Percentiles rank a stretch among this genome's conserved stretches.
These are phyloP conservation scores for Periophthalmus modestus DNA, from an alignment of 2,113 vertebrate species.

Conservation along the genomic window DNA sequence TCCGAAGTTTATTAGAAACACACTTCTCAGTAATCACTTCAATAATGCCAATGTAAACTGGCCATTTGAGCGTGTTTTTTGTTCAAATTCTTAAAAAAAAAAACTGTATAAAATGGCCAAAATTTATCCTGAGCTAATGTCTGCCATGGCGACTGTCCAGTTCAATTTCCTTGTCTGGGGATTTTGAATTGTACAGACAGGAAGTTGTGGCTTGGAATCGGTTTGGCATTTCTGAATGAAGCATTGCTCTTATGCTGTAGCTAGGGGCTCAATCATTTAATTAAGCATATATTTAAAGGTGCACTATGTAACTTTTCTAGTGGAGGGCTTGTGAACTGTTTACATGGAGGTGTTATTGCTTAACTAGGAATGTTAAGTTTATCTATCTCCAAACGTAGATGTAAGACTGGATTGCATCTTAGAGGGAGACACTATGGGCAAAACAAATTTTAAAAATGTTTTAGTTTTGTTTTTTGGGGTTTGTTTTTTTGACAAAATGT, in stretches of 20 bases:
- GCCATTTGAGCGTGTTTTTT: slow-evolving; percentile 16
- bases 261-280: not conserved
- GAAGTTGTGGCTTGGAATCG: slow-evolving; percentile 31
- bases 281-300: not conserved
- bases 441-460: too few relatives aligned
- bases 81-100: slow-evolving; percentile 12
- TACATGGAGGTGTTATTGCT: too few relatives aligned
- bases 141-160: slow-evolving; percentile 24
- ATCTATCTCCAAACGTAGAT: too few relatives aligned
- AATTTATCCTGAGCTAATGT: slow-evolving; percentile 36
- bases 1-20: slow-evolving; percentile 41
- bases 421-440: too few relatives aligned
- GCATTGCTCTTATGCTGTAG: not conserved
- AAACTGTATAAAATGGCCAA: slow-evolving; percentile 18
- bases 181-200: slow-evolving; percentile 42
- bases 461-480: too few relatives aligned
- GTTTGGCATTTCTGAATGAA: not conserved
- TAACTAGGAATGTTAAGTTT: too few relatives aligned
- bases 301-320: too few relatives aligned
- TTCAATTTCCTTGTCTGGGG: slow-evolving; percentile 12
- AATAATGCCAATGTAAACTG: slow-evolving; percentile 15
- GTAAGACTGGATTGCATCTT: too few relatives aligned
- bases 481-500: too few relatives aligned
- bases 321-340: too few relatives aligned
- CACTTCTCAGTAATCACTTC: slow-evolving; percentile 16